A percentile compares a stretch with the other conserved stretches of the same genome.
These are phyloP conservation scores for Diarsia mendica DNA, from an alignment of 2,888 invertebrate species.

Conservation along the genomic window DNA sequence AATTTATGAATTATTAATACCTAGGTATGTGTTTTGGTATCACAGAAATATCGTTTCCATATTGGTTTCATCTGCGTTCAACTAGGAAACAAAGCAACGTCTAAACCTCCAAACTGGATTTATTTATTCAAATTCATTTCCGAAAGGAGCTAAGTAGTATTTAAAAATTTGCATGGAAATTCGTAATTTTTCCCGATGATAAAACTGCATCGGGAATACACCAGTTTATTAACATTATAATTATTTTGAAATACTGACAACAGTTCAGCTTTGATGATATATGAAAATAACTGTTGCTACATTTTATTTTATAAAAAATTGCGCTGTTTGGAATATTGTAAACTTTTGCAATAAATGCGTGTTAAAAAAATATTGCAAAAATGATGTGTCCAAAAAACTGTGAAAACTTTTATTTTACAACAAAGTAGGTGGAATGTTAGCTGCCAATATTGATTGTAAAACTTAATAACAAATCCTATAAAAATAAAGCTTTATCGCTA, in stretches of 20 bases:
- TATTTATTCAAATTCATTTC: no score
- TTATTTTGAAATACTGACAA: background rate
- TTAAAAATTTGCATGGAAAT: background rate
- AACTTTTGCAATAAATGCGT: slow-evolving; percentile 27
- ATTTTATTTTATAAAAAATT: slow-evolving; percentile 14
- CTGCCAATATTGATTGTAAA: background rate
- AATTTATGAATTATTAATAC: no score
- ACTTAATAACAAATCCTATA: background rate
- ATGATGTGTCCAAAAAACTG: background rate
- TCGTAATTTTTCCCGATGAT: background rate
- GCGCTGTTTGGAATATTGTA: background rate
- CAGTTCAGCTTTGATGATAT: background rate
- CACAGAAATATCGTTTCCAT: background rate
- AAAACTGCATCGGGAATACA: background rate
- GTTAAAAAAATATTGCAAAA: slow-evolving; percentile 10
- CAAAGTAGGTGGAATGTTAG: background rate
- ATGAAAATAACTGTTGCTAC: slow-evolving; percentile 4
- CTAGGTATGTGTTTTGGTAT: background rate
- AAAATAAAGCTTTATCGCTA: background rate
- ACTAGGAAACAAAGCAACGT: no score
- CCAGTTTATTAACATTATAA: background rate
- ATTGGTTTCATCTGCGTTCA: background rate
- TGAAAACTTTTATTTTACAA: background rate
- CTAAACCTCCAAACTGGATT: no score
- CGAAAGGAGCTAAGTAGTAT: no score